These are phyloP conservation scores for Atopsyche davidsoni DNA, from an alignment of 1,140 invertebrate genomes.

Conservation along the genomic window DNA sequence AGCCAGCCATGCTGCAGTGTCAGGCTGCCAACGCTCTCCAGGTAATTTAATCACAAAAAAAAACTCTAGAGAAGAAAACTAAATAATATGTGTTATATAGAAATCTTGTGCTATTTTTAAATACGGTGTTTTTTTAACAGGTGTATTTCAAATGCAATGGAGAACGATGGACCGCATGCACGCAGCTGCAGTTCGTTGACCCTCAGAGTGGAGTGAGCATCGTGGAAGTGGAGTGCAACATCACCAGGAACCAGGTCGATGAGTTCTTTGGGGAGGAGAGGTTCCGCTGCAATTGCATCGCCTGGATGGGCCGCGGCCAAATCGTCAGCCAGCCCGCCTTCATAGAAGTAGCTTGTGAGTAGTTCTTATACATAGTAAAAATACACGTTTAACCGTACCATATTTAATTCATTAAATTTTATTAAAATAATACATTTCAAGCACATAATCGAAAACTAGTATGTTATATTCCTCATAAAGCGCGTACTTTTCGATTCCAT, in stretches of 20 bases:
- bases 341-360: constrained; percentile 88
- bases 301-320: constrained; percentile 68
- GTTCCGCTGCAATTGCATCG: constrained; percentile 83
- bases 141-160: constrained; percentile 79
- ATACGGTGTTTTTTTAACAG: constrained; percentile 39
- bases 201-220: constrained; percentile 79
- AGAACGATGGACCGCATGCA: constrained; percentile 53
- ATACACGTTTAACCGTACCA: too few species aligned
- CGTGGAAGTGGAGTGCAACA: constrained; percentile 77
- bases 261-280: constrained; percentile 83
- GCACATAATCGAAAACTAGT: too few species aligned
- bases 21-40: constrained; percentile 67
- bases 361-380: too few species aligned
- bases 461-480: too few species aligned
- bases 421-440: too few species aligned
- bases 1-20: constrained; percentile 73
- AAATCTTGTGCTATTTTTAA: background rate
- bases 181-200: constrained; percentile 59
- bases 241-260: constrained; percentile 80
- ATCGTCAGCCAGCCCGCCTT: constrained; percentile 75
- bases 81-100: too few species aligned
- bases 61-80: too few species aligned
- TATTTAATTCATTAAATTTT: too few species aligned
- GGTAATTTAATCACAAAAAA: constrained; percentile 38
- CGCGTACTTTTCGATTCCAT: too few species aligned